A percentile compares a stretch with the other conserved stretches of the same genome.
These are phyloP conservation scores for Aramus guarauna DNA, from an alignment of 2,113 vertebrate species.

Conservation along the genomic window DNA sequence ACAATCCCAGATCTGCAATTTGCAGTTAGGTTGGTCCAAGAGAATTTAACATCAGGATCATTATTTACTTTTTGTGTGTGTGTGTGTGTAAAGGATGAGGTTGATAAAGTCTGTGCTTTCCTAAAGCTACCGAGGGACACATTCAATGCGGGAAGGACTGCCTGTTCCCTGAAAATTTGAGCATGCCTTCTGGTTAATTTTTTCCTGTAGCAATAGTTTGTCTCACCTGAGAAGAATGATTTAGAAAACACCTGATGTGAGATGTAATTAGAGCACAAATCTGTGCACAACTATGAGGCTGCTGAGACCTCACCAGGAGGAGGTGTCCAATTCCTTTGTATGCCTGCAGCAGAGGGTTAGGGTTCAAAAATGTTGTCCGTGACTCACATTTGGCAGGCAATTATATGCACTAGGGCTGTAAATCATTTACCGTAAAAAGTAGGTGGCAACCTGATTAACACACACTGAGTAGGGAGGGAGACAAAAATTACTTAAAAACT, in stretches of 20 bases:
- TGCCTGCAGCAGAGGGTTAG: background rate
- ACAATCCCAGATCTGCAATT: background rate
- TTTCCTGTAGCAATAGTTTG: conserved; percentile 12
- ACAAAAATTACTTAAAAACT: conserved; percentile 27
- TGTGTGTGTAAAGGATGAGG: background rate
- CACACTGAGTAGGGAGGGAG: background rate
- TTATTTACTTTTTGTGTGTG: background rate
- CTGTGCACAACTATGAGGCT: background rate
- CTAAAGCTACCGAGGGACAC: background rate
- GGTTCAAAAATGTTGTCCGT: background rate
- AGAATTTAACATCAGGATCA: background rate
- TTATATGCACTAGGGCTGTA: background rate
- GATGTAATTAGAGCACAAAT: background rate
- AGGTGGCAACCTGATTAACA: conserved; percentile 33
- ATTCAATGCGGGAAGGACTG: background rate
- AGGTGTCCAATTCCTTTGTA: background rate
- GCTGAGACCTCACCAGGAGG: background rate
- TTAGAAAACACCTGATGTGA: conserved; percentile 13
- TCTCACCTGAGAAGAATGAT: conserved; percentile 35
- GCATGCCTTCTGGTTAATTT: background rate
- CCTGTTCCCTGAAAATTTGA: background rate
- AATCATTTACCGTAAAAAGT: conserved; percentile 43
- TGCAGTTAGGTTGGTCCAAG: background rate
- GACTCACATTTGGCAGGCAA: conserved; percentile 29
- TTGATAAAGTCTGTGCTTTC: background rate